Conservation (phyloP, 2,888 invertebrate species). For the Sphinx pinastri region DNA sequence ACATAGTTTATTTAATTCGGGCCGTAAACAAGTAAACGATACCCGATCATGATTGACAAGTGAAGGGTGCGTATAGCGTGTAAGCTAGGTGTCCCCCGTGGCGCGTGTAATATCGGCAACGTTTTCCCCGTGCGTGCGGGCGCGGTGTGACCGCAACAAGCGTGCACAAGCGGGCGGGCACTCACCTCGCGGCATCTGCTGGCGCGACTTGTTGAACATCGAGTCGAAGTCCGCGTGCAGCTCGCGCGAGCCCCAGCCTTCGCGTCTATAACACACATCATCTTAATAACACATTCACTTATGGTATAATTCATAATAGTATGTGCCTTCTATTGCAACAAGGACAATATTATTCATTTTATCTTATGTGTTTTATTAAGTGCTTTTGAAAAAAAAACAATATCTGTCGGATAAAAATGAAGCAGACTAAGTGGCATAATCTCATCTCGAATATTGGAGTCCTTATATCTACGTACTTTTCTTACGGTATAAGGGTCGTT, state of each 20-base stretch:
- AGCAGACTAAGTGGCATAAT: too few relatives aligned
- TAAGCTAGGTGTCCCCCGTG: slow-evolving; percentile 21
- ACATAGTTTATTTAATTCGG: background rate
- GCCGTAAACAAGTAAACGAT: too few relatives aligned
- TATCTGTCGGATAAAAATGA: too few relatives aligned
- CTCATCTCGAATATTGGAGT: too few relatives aligned
- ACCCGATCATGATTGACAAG: too few relatives aligned
- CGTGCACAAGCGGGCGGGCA: slow-evolving; percentile 47
- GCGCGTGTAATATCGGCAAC: slow-evolving; percentile 58
- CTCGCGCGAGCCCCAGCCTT: slow-evolving; percentile 86
- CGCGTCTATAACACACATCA: slow-evolving; percentile 59
- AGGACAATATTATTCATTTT: too few relatives aligned
- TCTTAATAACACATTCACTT: background rate
- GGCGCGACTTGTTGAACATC: slow-evolving; percentile 85
- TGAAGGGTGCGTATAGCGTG: background rate
- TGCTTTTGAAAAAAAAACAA: too few relatives aligned
- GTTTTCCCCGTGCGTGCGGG: slow-evolving; percentile 63
- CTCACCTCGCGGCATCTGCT: slow-evolving; percentile 89
- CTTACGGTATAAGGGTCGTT: too few relatives aligned
- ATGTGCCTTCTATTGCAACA: too few relatives aligned
- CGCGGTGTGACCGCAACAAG: slow-evolving; percentile 45
- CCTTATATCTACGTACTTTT: too few relatives aligned
- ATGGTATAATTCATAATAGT: too few relatives aligned
- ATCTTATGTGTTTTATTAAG: too few relatives aligned
- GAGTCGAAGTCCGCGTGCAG: slow-evolving; percentile 89